A percentile compares a stretch with the other conserved stretches of the same genome.
Evolutionary conservation across 1,140 invertebrate genomes (phyloP).

Genomic region (Philopotamus ludificatus): DNA sequence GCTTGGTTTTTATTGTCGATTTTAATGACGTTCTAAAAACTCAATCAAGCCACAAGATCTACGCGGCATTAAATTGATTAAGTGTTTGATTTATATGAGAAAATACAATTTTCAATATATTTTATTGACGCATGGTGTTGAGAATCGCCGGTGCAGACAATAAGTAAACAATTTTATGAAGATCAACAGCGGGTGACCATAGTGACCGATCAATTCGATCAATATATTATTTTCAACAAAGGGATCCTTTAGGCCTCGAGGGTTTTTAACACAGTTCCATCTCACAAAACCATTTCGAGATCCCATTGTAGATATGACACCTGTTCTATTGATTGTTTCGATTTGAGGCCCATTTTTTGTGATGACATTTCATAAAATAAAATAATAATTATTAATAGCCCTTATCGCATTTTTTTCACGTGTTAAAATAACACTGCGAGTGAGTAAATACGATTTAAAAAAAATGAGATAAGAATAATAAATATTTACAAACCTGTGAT

Average conservation of each 20-base stretch:
- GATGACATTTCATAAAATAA: too few species aligned
- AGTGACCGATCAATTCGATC: neutral
- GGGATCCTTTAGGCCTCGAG: neutral
- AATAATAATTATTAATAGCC: too few species aligned
- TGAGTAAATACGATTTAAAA: neutral
- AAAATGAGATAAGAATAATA: neutral
- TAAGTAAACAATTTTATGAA: slow-evolving; percentile 2
- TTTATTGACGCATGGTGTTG: too few species aligned
- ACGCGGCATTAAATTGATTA: too few species aligned
- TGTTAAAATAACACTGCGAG: neutral
- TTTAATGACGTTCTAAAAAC: neutral
- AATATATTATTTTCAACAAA: neutral
- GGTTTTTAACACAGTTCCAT: too few species aligned
- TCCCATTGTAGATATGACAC: neutral
- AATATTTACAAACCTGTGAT: slow-evolving; percentile 84
- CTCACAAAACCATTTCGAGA: neutral
- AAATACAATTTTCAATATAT: too few species aligned
- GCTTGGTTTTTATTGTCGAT: neutral
- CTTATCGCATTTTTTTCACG: neutral
- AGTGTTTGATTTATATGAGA: too few species aligned
- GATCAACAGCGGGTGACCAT: slow-evolving; percentile 1
- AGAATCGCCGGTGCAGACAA: too few species aligned
- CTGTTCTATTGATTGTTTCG: neutral
- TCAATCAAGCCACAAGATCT: too few species aligned
- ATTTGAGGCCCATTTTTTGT: too few species aligned